phyloP scores from a whole-genome alignment of 2,888 invertebrate species.

The Cheilosia grossa region DNA sequence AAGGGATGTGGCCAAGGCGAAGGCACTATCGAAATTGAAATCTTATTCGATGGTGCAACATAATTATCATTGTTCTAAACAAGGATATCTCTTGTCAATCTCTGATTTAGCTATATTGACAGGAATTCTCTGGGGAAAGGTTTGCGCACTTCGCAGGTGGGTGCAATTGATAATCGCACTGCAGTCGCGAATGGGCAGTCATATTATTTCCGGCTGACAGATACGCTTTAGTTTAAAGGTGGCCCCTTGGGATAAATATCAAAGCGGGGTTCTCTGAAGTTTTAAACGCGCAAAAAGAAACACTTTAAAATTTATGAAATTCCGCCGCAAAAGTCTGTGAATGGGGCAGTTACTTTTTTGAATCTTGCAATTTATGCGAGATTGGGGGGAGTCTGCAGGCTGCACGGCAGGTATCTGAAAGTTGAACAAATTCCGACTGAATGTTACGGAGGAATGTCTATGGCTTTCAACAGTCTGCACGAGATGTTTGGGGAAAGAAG shows the following conservation, averaged over 20 bases:
- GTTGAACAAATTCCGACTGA: no score
- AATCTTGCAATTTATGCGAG: not conserved
- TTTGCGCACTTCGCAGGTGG: slow-evolving; percentile 51
- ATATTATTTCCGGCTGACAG: slow-evolving; percentile 68
- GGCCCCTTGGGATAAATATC: slow-evolving; percentile 28
- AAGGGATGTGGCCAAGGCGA: slow-evolving; percentile 1
- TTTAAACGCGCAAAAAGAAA: slow-evolving; percentile 33
- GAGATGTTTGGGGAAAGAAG: no score
- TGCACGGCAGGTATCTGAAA: no score
- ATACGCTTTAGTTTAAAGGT: slow-evolving; percentile 57
- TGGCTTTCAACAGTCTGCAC: no score
- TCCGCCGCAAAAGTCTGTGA: not conserved
- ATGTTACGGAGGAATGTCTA: no score
- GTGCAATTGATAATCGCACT: slow-evolving; percentile 44
- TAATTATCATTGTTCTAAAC: slow-evolving; percentile 66
- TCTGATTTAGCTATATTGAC: slow-evolving; percentile 49
- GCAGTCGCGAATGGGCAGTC: slow-evolving; percentile 25
- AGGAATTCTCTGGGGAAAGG: slow-evolving; percentile 55
- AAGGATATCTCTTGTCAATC: slow-evolving; percentile 71
- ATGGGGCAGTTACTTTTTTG: not conserved
- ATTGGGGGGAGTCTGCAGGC: no score
- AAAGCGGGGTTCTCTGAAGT: slow-evolving; percentile 21
- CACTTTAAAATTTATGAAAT: slow-evolving; percentile 62
- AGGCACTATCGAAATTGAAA: slow-evolving; percentile 68
- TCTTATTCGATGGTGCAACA: slow-evolving; percentile 66